phyloP scores from a whole-genome alignment of 2,888 invertebrate genomes.

The Drosophila colorata region DNA sequence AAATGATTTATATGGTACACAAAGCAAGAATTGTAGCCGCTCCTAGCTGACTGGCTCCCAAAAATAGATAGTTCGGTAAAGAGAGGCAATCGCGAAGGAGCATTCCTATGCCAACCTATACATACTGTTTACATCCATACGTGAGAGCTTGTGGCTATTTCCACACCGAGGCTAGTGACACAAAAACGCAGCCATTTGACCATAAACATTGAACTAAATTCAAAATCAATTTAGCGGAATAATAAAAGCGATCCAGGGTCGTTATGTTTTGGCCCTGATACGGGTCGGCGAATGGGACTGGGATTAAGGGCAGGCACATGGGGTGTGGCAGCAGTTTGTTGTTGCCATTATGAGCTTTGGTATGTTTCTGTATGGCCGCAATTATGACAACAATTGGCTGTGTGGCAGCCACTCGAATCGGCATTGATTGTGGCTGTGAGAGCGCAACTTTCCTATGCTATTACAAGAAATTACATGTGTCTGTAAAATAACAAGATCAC shows the following conservation, averaged over 20 bases:
- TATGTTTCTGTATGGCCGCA: conserved; percentile 30
- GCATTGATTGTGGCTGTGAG: conserved; percentile 18
- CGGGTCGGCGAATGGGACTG: conserved; percentile 1
- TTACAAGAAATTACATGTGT: conserved; percentile 11
- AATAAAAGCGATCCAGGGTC: conserved; percentile 71
- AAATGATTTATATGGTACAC: conserved; percentile 74
- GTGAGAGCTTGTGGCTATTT: conserved; percentile 32
- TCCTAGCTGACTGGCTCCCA: conserved; percentile 44
- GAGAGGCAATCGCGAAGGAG: not conserved
- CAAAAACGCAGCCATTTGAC: conserved; percentile 82
- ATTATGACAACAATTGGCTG: conserved; percentile 62
- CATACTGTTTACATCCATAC: conserved; percentile 23
- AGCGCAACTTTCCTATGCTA: conserved; percentile 4
- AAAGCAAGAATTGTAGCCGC: conserved; percentile 68
- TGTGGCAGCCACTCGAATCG: conserved; percentile 22
- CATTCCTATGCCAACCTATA: conserved; percentile 21
- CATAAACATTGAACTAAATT: conserved; percentile 83
- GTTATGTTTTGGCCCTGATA: conserved; percentile 21
- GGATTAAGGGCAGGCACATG: conserved; percentile 1
- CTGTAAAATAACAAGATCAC: not conserved
- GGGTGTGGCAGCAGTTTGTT: conserved; percentile 16
- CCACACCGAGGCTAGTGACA: conserved; percentile 60
- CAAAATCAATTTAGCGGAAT: conserved; percentile 82
- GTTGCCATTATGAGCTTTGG: conserved; percentile 20
- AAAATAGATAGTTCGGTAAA: conserved; percentile 11